Percentiles rank a stretch among this genome's conserved stretches.
Evolutionary conservation across 2,797 vertebrate species (phyloP).

Genomic region (Lemur catta): DNA sequence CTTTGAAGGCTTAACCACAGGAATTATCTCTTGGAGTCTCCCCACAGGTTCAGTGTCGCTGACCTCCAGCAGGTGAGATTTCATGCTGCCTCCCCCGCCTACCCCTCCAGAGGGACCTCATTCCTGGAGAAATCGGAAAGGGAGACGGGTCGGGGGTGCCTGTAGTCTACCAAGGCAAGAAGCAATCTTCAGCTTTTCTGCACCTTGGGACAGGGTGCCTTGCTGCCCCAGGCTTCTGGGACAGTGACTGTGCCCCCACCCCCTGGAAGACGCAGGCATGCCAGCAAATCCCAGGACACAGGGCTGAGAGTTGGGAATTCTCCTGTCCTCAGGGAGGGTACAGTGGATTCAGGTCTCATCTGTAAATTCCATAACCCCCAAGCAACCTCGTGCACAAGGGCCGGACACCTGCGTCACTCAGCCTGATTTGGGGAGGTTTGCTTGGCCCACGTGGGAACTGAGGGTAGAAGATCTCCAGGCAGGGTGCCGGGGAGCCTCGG

Average conservation of each 20-base stretch:
- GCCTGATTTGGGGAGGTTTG: too few relatives aligned
- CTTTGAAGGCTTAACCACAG: slow-evolving; percentile 89
- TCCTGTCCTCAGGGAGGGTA: neutral
- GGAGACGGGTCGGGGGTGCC: neutral
- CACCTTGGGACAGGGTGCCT: neutral
- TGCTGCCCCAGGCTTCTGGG: neutral
- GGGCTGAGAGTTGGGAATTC: neutral
- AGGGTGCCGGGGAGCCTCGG: fast-evolving
- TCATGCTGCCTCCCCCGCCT: neutral
- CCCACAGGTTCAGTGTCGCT: slow-evolving; percentile 92
- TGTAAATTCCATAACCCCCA: neutral
- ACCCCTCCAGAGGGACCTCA: neutral
- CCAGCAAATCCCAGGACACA: neutral
- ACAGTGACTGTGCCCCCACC: neutral
- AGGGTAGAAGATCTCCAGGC: neutral
- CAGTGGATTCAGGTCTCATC: neutral
- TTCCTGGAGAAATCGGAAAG: neutral
- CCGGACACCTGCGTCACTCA: too few relatives aligned
- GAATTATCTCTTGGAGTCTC: slow-evolving; percentile 92
- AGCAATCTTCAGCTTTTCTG: neutral
- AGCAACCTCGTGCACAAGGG: too few relatives aligned
- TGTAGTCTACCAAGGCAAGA: neutral
- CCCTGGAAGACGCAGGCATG: neutral
- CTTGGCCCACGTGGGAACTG: too few relatives aligned
- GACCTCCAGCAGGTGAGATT: slow-evolving; percentile 90